A percentile compares a stretch with the other conserved stretches of the same genome.
Conservation (phyloP, 2,888 invertebrate genomes). For the Dendrolimus houi region DNA sequence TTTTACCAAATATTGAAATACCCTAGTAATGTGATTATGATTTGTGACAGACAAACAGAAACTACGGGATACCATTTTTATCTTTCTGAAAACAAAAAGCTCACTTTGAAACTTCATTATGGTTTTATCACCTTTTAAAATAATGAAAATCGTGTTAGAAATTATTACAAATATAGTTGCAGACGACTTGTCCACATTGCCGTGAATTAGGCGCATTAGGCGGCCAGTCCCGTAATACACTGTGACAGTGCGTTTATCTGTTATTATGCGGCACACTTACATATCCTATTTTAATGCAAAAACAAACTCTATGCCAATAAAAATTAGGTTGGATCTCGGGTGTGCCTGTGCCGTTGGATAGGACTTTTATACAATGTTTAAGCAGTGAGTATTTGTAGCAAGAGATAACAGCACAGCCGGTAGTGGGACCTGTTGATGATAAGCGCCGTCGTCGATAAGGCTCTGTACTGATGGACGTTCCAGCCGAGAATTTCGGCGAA, state of each 20-base stretch:
- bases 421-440: slow-evolving; percentile 72
- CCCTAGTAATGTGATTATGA: no score
- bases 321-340: slow-evolving; percentile 19
- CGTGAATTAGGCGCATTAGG: slow-evolving; percentile 71
- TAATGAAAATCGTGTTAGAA: no score
- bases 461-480: slow-evolving; percentile 63
- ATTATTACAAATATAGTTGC: slow-evolving; percentile 20
- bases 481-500: slow-evolving; percentile 68
- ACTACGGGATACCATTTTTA: no score
- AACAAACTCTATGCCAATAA: slow-evolving; percentile 11
- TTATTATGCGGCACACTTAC: slow-evolving; percentile 45
- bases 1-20: no score
- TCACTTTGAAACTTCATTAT: no score
- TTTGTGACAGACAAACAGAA: no score
- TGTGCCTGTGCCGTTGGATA: slow-evolving; percentile 17
- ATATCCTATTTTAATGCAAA: slow-evolving; percentile 8
- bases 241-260: slow-evolving; percentile 65
- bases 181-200: slow-evolving; percentile 58
- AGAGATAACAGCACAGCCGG: slow-evolving; percentile 72
- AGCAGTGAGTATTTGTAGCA: slow-evolving; percentile 64
- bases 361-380: slow-evolving; percentile 24
- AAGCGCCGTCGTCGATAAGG: slow-evolving; percentile 71
- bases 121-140: no score
- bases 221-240: slow-evolving; percentile 59
- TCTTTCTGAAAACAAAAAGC: no score